Evolutionary conservation across 2,797 vertebrate species (phyloP).

Genomic region (Girardinus metallicus): DNA sequence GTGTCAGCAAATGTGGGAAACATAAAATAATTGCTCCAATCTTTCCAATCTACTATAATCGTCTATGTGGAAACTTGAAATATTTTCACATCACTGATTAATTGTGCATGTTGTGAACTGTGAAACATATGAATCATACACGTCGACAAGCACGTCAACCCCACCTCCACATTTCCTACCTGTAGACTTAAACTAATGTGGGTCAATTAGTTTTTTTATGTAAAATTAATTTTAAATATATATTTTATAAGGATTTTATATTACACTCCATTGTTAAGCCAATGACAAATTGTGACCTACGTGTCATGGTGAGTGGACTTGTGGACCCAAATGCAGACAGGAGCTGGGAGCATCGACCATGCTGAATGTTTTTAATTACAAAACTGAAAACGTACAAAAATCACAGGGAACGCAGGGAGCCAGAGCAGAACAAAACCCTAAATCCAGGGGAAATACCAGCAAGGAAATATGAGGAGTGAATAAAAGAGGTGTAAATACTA

Average conservation of each 20-base stretch:
- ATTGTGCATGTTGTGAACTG: constrained; percentile 32
- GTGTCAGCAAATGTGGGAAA: constrained; percentile 59
- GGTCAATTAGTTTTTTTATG: not conserved
- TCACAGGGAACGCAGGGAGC: no score
- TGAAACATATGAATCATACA: constrained; percentile 58
- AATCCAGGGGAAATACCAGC: no score
- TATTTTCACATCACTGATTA: constrained; percentile 46
- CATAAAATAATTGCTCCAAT: constrained; percentile 57
- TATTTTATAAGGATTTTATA: not conserved
- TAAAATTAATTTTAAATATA: not conserved
- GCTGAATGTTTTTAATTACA: no score
- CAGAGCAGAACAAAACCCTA: no score
- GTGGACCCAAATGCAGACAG: no score
- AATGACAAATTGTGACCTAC: not conserved
- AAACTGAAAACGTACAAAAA: no score
- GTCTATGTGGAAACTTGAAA: constrained; percentile 34
- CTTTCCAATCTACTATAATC: constrained; percentile 44
- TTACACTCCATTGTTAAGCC: not conserved
- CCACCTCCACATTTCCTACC: not conserved
- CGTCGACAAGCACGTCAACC: constrained; percentile 27
- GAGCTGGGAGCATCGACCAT: no score
- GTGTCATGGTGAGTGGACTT: no score
- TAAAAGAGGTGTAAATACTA: no score
- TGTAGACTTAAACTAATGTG: not conserved
- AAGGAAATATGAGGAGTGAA: no score